phyloP scores from a whole-genome alignment of 2,113 vertebrate genomes.

The Nanorana parkeri region DNA sequence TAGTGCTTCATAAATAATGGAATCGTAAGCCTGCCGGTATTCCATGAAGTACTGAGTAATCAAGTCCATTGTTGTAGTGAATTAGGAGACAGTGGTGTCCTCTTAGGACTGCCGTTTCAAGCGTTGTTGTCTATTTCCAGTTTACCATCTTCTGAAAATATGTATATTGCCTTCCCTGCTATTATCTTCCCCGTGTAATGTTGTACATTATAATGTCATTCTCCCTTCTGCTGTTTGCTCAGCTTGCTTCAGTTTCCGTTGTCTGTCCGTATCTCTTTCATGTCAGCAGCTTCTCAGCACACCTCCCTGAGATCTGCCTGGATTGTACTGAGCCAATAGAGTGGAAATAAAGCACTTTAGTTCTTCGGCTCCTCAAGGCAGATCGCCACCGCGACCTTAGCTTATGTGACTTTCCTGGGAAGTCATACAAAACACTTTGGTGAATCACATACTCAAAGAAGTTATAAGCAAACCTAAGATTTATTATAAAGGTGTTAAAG shows the following conservation, averaged over 20 bases:
- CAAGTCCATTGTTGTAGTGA: no score
- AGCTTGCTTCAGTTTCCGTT: not conserved
- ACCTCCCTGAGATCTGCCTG: not conserved
- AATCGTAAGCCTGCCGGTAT: no score
- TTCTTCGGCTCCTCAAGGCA: accelerated
- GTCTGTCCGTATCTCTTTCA: not conserved
- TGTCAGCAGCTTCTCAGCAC: not conserved
- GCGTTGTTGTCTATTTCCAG: no score
- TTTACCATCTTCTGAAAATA: no score
- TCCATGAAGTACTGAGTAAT: no score
- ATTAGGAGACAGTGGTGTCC: no score
- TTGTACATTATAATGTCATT: no score
- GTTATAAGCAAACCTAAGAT: not conserved
- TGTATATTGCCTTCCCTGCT: no score
- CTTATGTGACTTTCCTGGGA: not conserved
- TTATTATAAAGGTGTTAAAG: not conserved
- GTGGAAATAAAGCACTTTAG: not conserved
- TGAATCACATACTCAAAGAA: not conserved
- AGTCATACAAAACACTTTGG: not conserved
- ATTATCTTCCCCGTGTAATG: no score
- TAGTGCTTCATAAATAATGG: no score
- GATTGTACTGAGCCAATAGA: not conserved
- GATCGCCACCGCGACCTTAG: conserved; percentile 30
- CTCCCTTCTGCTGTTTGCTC: no score
- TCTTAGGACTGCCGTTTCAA: no score